These are phyloP conservation scores for Sinopyrophorus schimmeli DNA, from an alignment of 2,888 invertebrate genomes.

Conservation along the genomic window DNA sequence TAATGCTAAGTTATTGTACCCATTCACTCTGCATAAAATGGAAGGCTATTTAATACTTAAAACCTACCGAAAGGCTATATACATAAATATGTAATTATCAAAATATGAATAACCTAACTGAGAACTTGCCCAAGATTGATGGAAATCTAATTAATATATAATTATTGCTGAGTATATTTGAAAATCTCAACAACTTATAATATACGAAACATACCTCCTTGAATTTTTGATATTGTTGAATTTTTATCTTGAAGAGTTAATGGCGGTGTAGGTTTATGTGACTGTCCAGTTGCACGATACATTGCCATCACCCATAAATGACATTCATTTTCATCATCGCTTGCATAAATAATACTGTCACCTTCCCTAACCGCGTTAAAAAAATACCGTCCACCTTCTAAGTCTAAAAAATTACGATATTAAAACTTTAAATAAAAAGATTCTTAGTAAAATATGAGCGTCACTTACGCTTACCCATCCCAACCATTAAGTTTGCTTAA, in stretches of 20 bases:
- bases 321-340: slow-evolving; percentile 96
- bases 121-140: no score
- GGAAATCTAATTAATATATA: no score
- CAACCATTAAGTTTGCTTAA: slow-evolving; percentile 88
- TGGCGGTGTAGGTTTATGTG: slow-evolving; percentile 97
- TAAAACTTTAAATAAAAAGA: no score
- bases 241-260: slow-evolving; percentile 77
- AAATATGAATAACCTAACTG: no score
- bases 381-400: slow-evolving; percentile 92
- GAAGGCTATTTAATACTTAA: no score
- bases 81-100: no score
- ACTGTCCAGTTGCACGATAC: slow-evolving; percentile 99
- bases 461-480: slow-evolving; percentile 73
- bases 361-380: slow-evolving; percentile 99
- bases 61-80: no score
- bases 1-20: no score
- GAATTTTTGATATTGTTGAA: slow-evolving; percentile 82
- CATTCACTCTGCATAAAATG: no score
- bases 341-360: slow-evolving; percentile 94
- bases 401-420: no score
- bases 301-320: slow-evolving; percentile 99
- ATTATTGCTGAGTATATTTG: no score
- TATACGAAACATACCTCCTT: slow-evolving; percentile 79
- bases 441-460: slow-evolving; percentile 34
- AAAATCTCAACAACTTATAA: no score